A percentile compares a stretch with the other conserved stretches of the same genome.
These are phyloP conservation scores for Unio pictorum DNA, from an alignment of 2,888 invertebrate species.

Conservation along the genomic window DNA sequence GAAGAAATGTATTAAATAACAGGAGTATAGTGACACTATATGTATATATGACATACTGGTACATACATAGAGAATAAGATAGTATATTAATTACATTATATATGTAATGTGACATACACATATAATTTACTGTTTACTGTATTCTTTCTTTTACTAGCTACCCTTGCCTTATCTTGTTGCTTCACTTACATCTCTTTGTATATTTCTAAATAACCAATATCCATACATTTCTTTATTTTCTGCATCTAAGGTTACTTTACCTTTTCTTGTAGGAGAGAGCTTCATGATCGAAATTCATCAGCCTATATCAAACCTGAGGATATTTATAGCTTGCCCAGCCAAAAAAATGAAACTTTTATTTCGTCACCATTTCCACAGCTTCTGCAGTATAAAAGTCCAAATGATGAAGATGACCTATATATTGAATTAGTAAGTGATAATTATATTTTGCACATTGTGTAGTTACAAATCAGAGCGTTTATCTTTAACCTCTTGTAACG, in stretches of 20 bases:
- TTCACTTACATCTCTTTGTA: neutral
- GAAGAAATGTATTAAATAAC: too few species aligned
- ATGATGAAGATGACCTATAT: conserved; percentile 25
- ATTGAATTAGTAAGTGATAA: conserved; percentile 13
- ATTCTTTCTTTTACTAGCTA: too few species aligned
- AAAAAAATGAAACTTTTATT: conserved; percentile 1
- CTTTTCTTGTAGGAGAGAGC: conserved; percentile 23
- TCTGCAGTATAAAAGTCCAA: conserved; percentile 16
- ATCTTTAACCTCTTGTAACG: too few species aligned
- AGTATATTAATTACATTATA: too few species aligned
- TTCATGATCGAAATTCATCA: conserved; percentile 34
- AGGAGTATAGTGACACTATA: too few species aligned
- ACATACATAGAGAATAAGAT: too few species aligned
- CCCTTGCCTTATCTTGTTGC: neutral
- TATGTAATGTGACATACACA: too few species aligned
- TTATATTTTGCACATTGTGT: too few species aligned
- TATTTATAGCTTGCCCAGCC: conserved; percentile 20
- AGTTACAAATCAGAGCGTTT: too few species aligned
- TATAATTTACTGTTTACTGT: too few species aligned
- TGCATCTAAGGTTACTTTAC: neutral
- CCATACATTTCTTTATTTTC: conserved; percentile 2
- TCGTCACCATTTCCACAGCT: conserved; percentile 23
- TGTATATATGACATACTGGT: too few species aligned
- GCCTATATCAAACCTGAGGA: conserved; percentile 33
- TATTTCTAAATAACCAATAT: neutral